Evolutionary conservation across 2,888 invertebrate genomes (phyloP).

Genomic region (Acleris holmiana): DNA sequence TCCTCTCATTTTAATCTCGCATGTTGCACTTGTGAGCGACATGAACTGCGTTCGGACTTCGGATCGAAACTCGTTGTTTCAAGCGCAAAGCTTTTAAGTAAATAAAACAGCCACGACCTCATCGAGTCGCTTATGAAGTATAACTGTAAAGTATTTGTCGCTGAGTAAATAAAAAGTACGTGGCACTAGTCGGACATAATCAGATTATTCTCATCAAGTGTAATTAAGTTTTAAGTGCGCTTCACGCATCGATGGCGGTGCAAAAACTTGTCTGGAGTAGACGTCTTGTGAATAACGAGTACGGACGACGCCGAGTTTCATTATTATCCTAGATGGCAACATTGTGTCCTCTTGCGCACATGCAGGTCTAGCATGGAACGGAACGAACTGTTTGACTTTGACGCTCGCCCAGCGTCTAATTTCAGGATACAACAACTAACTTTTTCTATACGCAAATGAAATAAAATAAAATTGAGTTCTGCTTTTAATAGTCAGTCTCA

Average conservation of each 20-base stretch:
- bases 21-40: neutral
- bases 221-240: slow-evolving; percentile 53
- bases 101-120: slow-evolving; percentile 20
- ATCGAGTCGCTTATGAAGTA: slow-evolving; percentile 9
- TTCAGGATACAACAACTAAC: too few relatives aligned
- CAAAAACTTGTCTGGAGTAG: slow-evolving; percentile 46
- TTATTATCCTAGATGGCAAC: slow-evolving; percentile 43
- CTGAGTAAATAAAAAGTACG: slow-evolving; percentile 23
- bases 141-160: slow-evolving; percentile 27
- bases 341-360: slow-evolving; percentile 38
- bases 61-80: slow-evolving; percentile 9
- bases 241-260: slow-evolving; percentile 49
- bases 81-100: slow-evolving; percentile 1
- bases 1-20: neutral
- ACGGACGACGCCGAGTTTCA: slow-evolving; percentile 39
- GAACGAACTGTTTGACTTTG: neutral
- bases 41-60: neutral
- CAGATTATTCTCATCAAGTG: slow-evolving; percentile 52
- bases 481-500: too few relatives aligned
- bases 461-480: too few relatives aligned
- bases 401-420: too few relatives aligned
- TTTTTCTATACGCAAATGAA: too few relatives aligned
- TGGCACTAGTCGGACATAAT: slow-evolving; percentile 42
- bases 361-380: slow-evolving; percentile 37
- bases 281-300: slow-evolving; percentile 42